phyloP scores from a whole-genome alignment of 2,888 invertebrate genomes.

The Lacanobia oleracea region DNA sequence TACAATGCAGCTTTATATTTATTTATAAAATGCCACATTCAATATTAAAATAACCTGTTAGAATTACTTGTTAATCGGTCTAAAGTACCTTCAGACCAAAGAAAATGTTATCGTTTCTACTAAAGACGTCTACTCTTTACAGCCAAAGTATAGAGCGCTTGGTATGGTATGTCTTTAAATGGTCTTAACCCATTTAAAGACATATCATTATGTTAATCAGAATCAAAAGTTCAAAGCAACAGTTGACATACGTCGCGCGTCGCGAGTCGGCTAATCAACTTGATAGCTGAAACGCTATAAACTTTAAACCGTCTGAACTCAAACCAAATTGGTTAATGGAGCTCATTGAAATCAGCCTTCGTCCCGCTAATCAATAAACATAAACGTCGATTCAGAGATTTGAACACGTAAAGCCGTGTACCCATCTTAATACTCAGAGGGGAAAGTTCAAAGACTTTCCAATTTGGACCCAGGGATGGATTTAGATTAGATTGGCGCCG shows the following conservation, averaged over 20 bases:
- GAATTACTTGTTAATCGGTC: neutral
- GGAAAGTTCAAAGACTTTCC: constrained; percentile 86
- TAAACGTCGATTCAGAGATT: constrained; percentile 85
- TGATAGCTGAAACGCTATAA: constrained; percentile 78
- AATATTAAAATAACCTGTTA: neutral
- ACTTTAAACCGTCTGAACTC: constrained; percentile 82
- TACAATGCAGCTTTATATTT: neutral
- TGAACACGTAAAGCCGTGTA: constrained; percentile 80
- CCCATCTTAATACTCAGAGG: constrained; percentile 78
- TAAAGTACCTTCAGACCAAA: neutral
- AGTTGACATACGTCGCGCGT: constrained; percentile 65
- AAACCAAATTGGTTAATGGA: constrained; percentile 88
- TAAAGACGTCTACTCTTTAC: neutral
- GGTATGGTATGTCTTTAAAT: too few species aligned
- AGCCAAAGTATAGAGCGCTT: neutral
- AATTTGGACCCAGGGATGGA: constrained; percentile 75
- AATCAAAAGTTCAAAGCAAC: constrained; percentile 61
- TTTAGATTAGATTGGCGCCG: constrained; percentile 61
- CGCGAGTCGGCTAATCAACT: constrained; percentile 74
- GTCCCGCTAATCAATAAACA: constrained; percentile 87
- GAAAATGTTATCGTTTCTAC: neutral
- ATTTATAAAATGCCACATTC: too few species aligned
- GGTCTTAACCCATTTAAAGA: constrained; percentile 1
- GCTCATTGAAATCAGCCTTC: constrained; percentile 85
- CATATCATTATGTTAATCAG: constrained; percentile 45